Base-by-base conservation (phyloP, 92 coral and sea anemone genomes). In the Ricordea florida region DNA sequence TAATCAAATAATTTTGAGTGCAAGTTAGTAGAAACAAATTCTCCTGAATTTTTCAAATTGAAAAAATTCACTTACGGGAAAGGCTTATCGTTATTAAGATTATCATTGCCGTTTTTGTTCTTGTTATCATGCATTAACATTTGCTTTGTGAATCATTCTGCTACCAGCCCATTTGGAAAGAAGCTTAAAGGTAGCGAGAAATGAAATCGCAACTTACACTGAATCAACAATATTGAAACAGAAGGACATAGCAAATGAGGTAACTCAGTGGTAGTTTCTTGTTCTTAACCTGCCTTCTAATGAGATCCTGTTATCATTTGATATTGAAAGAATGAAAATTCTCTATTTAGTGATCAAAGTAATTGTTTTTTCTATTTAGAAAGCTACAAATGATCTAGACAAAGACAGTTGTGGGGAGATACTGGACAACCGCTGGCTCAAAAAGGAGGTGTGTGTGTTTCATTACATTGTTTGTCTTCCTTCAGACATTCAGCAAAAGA, bases 361-460 rank as follows among this genome's bases (percentile, higher is more conserved):
- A 3, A 9, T 18, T 35, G 9, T 9, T 17, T 11, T 33, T 31
- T 48, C 11, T 70, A 44, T 20, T 13, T 27, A 93, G 98, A 90
- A 94, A 76, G 98, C 97, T 13, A 85, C 98, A 31, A 90, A 86
- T 68, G 72, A 93, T 11, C 50, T 94, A 47, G 93, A 89, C 27
- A 92, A 92, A 38, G 93, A 84, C 51, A 90, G 92, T 73, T 73
- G 93, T 41, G 86, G 87, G 27, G 98, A 94, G 62, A 88, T 94
- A 16, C 84, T 87, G 10, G 98, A 94, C 82, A 84, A 94, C 93
- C 82, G 92, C 69, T 94, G 98, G 98, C 85, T 94, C n/a, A 94
- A 92, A 62, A 94, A 83, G 77, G 98, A 94, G 93, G 98, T 94
- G 15, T 36, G 37, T 20, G 29, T 0, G 11, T 2, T n/a, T n/a